Base-by-base conservation (phyloP, 2,888 invertebrate species). In the Tiphia femorata region DNA sequence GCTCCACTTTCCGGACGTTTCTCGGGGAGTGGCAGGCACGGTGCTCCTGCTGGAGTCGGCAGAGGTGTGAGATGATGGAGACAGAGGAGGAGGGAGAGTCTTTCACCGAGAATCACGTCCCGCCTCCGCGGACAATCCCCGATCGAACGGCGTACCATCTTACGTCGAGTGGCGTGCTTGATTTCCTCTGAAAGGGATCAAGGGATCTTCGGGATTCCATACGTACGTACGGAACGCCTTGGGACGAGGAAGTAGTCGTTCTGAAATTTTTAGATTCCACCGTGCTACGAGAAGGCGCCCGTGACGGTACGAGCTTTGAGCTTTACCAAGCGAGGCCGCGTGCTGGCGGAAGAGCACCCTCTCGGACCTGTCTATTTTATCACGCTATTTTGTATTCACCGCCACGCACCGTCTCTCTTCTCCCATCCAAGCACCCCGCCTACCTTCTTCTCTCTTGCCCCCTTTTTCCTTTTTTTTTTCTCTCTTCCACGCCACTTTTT, bases 351-450 rank as follows among this genome's bases (percentile, higher is more conserved):
- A n/a, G n/a, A n/a, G n/a, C n/a, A n/a, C n/a, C n/a, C n/a, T n/a
- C n/a, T n/a, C n/a, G n/a, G n/a, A n/a, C 20, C 38, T 46, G 51
- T 60, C 60, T 60, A 60, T 66, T 73, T 64, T 64, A 75, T 68
- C 59, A 57, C 12, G 42, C 69, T 69, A 59, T 64, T 75, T 77
- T 70, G 64, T 76, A 77, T 78, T 77, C 78, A 68, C 49, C 57
- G 61, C 67, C 72, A 71, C 63, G 70, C 68, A 65, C 58, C 41
- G 44, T 57, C 59, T 60, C 64, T 62, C 54, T 48, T 62, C 66
- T 55, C 25, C 25, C 30, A 5, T 6, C 33, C 30, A n/a, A 41
- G 61, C n/a, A n/a, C n/a, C n/a, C n/a, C n/a, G n/a, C n/a, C n/a
- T 47, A 52, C 52, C 49, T 63, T 42, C 40, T 42, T 46, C 42